A percentile compares a stretch with the other conserved stretches of the same genome.
Conservation (phyloP, 1,140 invertebrate species). For the Rhopalosiphum maidis region DNA sequence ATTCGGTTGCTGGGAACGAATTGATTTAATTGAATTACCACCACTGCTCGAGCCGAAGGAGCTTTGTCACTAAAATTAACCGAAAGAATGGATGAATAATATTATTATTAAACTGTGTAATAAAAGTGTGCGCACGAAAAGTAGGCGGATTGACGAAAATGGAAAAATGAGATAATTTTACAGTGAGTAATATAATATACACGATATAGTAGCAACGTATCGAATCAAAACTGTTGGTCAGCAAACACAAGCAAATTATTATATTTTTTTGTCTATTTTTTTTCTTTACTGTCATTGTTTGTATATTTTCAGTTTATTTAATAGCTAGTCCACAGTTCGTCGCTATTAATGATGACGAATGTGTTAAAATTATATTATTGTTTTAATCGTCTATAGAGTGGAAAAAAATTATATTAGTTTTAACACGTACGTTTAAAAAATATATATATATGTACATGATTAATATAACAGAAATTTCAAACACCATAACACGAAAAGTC, state of each 20-base stretch:
- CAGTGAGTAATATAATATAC: neutral
- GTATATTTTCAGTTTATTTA: slow-evolving; percentile 29
- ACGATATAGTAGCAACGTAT: neutral
- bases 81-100: neutral
- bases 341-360: slow-evolving; percentile 27
- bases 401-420: slow-evolving; percentile 5
- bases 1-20: slow-evolving; percentile 42
- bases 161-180: slow-evolving; percentile 15
- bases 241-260: neutral
- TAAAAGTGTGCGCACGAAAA: neutral
- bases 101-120: neutral
- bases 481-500: slow-evolving; percentile 18
- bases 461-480: neutral
- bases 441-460: neutral
- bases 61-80: neutral
- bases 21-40: slow-evolving; percentile 49
- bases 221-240: slow-evolving; percentile 6
- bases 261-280: slow-evolving; percentile 13
- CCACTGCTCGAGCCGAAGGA: neutral
- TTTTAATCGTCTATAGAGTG: neutral
- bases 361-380: neutral
- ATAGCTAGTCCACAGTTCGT: neutral
- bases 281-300: neutral
- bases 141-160: neutral
- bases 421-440: neutral